A percentile compares a stretch with the other conserved stretches of the same genome.
These are phyloP conservation scores for Eupelmus urozonus DNA, from an alignment of 2,888 invertebrate species.

Conservation along the genomic window DNA sequence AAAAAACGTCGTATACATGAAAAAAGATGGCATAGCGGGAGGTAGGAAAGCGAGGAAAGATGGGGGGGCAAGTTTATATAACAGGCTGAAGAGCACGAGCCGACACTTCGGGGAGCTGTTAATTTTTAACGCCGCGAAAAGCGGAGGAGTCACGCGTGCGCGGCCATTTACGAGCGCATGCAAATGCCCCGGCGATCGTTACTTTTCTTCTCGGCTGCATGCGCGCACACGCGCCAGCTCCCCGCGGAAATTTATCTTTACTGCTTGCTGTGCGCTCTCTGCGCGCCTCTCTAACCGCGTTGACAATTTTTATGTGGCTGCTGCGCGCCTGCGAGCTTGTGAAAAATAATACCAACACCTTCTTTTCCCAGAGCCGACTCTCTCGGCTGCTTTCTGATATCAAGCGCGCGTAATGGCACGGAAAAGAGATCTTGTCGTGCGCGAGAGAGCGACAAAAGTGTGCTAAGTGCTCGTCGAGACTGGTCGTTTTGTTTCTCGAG, in stretches of 20 bases:
- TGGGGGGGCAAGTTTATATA: too few relatives aligned
- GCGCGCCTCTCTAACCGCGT: conserved; percentile 29
- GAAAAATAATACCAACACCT: conserved; percentile 35
- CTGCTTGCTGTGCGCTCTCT: too few relatives aligned
- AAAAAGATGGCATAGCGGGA: too few relatives aligned
- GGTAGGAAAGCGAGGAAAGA: not conserved
- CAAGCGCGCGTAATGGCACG: conserved; percentile 34
- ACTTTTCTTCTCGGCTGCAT: conserved; percentile 4
- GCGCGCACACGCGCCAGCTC: not conserved
- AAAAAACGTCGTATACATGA: not conserved
- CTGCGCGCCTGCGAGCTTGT: conserved; percentile 3
- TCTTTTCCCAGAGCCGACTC: not conserved
- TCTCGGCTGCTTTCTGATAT: not conserved
- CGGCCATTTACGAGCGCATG: conserved; percentile 40
- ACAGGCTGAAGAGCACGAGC: not conserved
- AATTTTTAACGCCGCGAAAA: conserved; percentile 46
- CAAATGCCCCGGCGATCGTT: conserved; percentile 45
- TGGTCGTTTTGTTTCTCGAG: not conserved
- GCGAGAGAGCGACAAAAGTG: not conserved
- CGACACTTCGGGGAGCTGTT: conserved; percentile 35
- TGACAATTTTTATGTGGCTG: conserved; percentile 46
- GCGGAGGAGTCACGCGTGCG: not conserved
- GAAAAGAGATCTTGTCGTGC: conserved; percentile 25
- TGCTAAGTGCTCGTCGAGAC: conserved; percentile 25
- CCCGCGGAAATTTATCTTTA: conserved; percentile 34